phyloP scores from a whole-genome alignment of 2,113 vertebrate species.

The Calypte anna region DNA sequence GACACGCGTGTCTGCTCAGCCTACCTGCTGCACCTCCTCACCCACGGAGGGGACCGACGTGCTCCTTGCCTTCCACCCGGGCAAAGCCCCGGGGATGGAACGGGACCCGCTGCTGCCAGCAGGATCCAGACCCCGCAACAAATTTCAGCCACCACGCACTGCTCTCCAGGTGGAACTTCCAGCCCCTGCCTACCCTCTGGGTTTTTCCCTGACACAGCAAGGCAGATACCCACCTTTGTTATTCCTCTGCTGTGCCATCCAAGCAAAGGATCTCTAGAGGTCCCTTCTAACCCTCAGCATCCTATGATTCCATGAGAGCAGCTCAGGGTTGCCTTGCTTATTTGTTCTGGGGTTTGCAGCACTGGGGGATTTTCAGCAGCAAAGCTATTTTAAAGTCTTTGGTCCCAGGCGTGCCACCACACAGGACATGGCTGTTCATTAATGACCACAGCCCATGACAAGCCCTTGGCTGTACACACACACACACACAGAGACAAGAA shows the following conservation, averaged over 20 bases:
- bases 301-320: too few relatives aligned
- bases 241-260: fast-evolving
- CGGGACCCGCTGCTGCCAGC: not conserved
- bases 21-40: conserved; percentile 28
- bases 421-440: not conserved
- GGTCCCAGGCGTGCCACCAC: not conserved
- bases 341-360: not conserved
- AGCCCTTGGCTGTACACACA: not conserved
- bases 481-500: not conserved
- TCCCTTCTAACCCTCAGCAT: too few relatives aligned
- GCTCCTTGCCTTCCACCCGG: conserved; percentile 50
- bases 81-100: not conserved
- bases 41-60: not conserved
- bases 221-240: not conserved
- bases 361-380: not conserved
- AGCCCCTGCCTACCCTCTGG: not conserved
- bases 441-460: not conserved
- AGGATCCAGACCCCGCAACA: not conserved
- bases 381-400: not conserved
- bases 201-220: not conserved
- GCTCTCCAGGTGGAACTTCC: not conserved
- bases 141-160: not conserved
- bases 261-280: not conserved
- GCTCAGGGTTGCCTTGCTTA: not conserved
- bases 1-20: conserved; percentile 28